phyloP scores from a whole-genome alignment of 1,140 invertebrate genomes.

The Ctenoplectra terminalis region DNA sequence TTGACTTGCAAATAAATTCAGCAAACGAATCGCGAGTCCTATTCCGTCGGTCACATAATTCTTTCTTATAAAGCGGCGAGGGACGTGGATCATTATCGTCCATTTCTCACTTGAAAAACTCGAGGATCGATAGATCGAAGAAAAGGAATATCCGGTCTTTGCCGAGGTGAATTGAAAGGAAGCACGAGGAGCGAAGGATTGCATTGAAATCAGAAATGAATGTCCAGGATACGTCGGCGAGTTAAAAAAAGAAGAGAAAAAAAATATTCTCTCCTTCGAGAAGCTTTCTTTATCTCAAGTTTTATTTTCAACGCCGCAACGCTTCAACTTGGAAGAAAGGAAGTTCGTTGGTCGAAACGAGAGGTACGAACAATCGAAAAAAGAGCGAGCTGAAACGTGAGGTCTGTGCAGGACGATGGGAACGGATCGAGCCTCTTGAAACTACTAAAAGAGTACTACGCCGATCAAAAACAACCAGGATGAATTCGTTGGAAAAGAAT shows the following conservation, averaged over 20 bases:
- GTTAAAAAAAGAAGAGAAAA: background rate
- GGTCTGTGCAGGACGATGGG: slow-evolving; percentile 15
- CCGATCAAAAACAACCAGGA: background rate
- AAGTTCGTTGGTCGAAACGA: background rate
- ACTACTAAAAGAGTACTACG: slow-evolving; percentile 8
- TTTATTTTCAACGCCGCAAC: slow-evolving; percentile 47
- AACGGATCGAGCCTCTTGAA: slow-evolving; percentile 40
- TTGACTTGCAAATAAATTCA: slow-evolving; percentile 42
- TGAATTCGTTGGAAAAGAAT: background rate
- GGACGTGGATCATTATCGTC: slow-evolving; percentile 35
- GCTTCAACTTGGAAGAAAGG: slow-evolving; percentile 20
- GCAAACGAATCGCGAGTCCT: background rate
- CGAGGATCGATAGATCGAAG: slow-evolving; percentile 43
- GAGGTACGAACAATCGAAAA: slow-evolving; percentile 14
- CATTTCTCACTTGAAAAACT: slow-evolving; percentile 13
- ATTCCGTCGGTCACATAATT: slow-evolving; percentile 2
- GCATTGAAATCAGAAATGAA: slow-evolving; percentile 60
- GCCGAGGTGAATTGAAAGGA: slow-evolving; percentile 34
- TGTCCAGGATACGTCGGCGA: slow-evolving; percentile 41
- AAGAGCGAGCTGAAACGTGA: background rate
- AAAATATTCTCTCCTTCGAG: background rate
- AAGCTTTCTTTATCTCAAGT: slow-evolving; percentile 38
- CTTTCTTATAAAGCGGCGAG: background rate
- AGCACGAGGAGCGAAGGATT: slow-evolving; percentile 29
- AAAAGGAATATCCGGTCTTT: slow-evolving; percentile 52